phyloP scores from a whole-genome alignment of 2,797 vertebrate genomes.

The Fistularia commersonii region DNA sequence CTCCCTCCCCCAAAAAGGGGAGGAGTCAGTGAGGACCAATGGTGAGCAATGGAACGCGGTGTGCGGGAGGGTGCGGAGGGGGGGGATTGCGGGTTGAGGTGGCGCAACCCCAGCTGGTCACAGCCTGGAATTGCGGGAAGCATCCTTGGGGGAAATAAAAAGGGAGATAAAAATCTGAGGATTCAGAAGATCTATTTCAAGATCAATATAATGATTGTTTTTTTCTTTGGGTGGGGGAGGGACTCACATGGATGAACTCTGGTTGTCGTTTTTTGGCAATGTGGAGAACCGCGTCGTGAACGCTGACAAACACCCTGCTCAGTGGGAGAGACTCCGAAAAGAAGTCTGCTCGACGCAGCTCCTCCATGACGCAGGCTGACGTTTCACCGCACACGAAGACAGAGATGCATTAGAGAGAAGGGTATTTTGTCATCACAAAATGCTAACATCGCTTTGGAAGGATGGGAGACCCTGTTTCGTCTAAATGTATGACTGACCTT shows the following conservation, averaged over 20 bases:
- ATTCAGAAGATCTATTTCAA: slow-evolving; percentile 23
- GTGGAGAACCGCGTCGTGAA: slow-evolving; percentile 82
- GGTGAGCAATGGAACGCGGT: slow-evolving; percentile 24
- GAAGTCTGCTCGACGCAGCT: slow-evolving; percentile 83
- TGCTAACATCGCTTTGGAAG: neutral
- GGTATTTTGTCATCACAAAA: no score
- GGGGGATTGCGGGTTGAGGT: slow-evolving; percentile 19
- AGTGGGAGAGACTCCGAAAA: slow-evolving; percentile 83
- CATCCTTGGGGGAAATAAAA: slow-evolving; percentile 47
- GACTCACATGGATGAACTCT: slow-evolving; percentile 49
- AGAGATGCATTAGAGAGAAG: slow-evolving; percentile 18
- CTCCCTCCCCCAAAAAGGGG: slow-evolving; percentile 31
- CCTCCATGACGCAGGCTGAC: slow-evolving; percentile 78
- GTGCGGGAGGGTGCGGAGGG: slow-evolving; percentile 14
- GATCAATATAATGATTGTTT: no score
- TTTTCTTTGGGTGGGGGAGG: no score
- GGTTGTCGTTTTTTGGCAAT: slow-evolving; percentile 27
- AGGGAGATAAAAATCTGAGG: neutral
- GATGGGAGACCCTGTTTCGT: slow-evolving; percentile 23
- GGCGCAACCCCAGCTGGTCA: slow-evolving; percentile 68
- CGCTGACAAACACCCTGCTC: slow-evolving; percentile 78
- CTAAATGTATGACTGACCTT: slow-evolving; percentile 72
- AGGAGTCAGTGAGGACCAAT: slow-evolving; percentile 45
- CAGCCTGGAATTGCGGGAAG: slow-evolving; percentile 52
- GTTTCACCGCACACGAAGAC: slow-evolving; percentile 17